Evolutionary conservation across 2,888 invertebrate species (phyloP).

Genomic region (Lasioglossum malachurum): DNA sequence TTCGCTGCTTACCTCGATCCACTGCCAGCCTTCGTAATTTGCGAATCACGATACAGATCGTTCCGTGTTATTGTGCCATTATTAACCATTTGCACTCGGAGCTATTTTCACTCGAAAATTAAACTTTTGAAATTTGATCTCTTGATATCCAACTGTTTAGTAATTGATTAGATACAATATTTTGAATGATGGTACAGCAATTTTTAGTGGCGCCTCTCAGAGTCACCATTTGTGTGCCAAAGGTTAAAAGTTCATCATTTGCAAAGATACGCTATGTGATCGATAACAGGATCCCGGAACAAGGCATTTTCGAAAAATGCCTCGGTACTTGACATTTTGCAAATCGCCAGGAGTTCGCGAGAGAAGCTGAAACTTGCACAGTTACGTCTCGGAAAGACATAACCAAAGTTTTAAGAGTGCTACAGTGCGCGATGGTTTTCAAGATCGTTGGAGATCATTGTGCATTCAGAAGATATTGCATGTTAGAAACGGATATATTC

Average conservation of each 20-base stretch:
- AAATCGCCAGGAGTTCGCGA: neutral
- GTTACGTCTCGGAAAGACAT: neutral
- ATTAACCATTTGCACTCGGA: too few relatives aligned
- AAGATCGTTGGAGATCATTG: neutral
- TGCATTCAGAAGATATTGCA: neutral
- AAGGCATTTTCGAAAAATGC: neutral
- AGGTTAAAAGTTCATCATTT: neutral
- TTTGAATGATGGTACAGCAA: too few relatives aligned
- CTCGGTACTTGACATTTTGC: neutral
- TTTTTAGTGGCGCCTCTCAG: too few relatives aligned
- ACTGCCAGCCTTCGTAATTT: neutral
- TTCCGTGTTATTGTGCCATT: neutral
- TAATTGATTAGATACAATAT: too few relatives aligned
- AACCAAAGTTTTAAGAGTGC: neutral
- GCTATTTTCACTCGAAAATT: too few relatives aligned
- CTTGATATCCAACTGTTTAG: too few relatives aligned
- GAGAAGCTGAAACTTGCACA: neutral
- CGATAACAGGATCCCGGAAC: neutral
- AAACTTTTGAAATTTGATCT: too few relatives aligned
- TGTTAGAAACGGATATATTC: neutral
- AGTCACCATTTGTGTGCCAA: too few relatives aligned
- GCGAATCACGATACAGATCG: neutral
- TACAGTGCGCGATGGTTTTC: neutral
- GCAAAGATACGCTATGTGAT: neutral
- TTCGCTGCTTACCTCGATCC: neutral